phyloP scores from a whole-genome alignment of 2,888 invertebrate genomes.

The Andrena fulva region DNA sequence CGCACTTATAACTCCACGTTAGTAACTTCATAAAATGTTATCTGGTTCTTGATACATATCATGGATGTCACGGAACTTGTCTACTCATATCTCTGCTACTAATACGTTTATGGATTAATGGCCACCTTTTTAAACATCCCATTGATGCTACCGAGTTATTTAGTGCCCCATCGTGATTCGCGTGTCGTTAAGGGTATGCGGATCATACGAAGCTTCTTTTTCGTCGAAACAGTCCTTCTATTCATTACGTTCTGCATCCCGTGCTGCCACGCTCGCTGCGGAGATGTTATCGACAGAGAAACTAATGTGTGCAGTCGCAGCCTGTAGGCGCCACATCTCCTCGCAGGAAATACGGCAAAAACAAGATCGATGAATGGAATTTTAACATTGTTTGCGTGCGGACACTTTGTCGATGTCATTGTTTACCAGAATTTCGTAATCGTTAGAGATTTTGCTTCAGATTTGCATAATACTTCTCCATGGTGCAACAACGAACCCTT shows the following conservation, averaged over 20 bases:
- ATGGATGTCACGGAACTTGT: neutral
- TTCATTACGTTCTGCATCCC: slow-evolving; percentile 51
- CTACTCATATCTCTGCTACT: neutral
- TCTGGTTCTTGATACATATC: slow-evolving; percentile 14
- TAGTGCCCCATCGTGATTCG: slow-evolving; percentile 42
- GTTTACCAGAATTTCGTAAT: neutral
- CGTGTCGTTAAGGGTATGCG: slow-evolving; percentile 35
- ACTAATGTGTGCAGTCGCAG: slow-evolving; percentile 47
- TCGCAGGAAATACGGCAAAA: slow-evolving; percentile 11
- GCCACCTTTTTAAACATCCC: neutral
- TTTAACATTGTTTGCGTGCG: slow-evolving; percentile 5
- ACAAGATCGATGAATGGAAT: slow-evolving; percentile 34
- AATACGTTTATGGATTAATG: slow-evolving; percentile 17
- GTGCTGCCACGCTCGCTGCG: neutral
- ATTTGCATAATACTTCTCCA: slow-evolving; percentile 1
- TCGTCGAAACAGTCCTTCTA: slow-evolving; percentile 56
- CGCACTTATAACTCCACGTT: neutral
- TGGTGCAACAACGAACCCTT: neutral
- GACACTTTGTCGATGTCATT: neutral
- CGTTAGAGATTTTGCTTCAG: slow-evolving; percentile 65
- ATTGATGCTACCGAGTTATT: slow-evolving; percentile 41
- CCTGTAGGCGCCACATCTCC: slow-evolving; percentile 36
- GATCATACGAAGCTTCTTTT: slow-evolving; percentile 32
- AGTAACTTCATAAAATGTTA: slow-evolving; percentile 20
- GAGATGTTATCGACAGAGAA: slow-evolving; percentile 60